Evolutionary conservation across 1,140 invertebrate species (phyloP).

Genomic region (Octopus bimaculoides): DNA sequence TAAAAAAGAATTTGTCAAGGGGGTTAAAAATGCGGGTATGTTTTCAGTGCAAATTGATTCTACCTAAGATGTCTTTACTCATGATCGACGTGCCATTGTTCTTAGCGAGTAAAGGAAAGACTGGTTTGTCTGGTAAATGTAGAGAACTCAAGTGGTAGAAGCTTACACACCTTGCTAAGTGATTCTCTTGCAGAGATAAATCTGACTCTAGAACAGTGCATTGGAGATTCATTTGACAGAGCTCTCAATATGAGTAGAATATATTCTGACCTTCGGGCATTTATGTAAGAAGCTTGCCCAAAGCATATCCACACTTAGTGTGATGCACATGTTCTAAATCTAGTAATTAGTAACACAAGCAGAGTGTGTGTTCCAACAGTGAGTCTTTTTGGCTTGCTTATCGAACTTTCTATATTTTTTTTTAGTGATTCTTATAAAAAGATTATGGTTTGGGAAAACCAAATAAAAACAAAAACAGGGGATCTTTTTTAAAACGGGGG

Average conservation of each 20-base stretch:
- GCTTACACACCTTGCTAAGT: not conserved
- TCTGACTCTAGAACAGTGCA: not conserved
- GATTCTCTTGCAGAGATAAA: not conserved
- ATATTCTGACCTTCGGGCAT: not conserved
- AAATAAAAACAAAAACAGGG: not conserved
- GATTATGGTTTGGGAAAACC: not conserved
- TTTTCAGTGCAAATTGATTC: not conserved
- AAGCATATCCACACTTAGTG: not conserved
- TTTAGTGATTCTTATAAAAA: not conserved
- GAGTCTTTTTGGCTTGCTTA: not conserved
- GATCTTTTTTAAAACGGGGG: no score
- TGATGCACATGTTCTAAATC: not conserved
- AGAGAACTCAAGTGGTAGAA: not conserved
- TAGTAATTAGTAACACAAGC: no score
- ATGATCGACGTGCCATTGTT: conserved; percentile 8
- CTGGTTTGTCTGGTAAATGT: not conserved
- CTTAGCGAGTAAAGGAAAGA: not conserved
- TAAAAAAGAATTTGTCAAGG: not conserved
- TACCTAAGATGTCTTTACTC: not conserved
- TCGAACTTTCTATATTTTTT: not conserved
- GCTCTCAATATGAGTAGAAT: not conserved
- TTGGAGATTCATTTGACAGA: conserved; percentile 9
- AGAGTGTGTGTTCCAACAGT: not conserved
- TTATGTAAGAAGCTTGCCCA: not conserved
- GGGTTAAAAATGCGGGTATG: not conserved